Conservation (phyloP, 2,113 vertebrate genomes). For the Crotophaga sulcirostris region DNA sequence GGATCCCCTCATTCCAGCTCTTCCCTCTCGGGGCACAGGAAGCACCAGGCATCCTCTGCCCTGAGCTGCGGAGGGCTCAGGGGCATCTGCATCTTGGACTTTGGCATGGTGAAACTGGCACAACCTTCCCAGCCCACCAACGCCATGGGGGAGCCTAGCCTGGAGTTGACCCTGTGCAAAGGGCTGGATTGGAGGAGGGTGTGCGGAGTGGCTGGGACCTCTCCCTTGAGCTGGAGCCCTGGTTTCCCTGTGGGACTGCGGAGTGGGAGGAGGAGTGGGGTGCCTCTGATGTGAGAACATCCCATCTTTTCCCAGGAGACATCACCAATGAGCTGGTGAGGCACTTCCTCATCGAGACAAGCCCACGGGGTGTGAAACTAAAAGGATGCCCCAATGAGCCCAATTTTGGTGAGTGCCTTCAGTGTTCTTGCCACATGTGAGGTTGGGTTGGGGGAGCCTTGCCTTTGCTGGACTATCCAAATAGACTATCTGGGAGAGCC, state of each 20-base stretch:
- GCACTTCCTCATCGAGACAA: conserved; percentile 98
- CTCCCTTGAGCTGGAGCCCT: background rate
- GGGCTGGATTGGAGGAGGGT: background rate
- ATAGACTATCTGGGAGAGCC: background rate
- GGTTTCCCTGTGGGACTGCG: background rate
- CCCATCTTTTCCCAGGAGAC: conserved; percentile 78
- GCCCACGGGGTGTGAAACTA: conserved; percentile 94
- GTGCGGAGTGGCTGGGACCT: background rate
- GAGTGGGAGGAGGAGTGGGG: background rate
- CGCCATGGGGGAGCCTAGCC: background rate
- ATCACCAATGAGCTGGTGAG: conserved; percentile 91
- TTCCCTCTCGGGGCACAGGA: background rate
- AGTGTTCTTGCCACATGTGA: accelerated
- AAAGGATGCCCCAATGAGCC: conserved; percentile 98
- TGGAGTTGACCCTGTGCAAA: background rate
- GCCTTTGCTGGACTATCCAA: background rate
- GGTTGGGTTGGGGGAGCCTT: background rate
- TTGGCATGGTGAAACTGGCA: background rate
- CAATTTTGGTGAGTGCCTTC: conserved; percentile 84
- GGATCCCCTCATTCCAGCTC: background rate
- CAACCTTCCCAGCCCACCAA: background rate
- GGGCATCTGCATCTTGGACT: background rate
- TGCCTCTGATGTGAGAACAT: background rate
- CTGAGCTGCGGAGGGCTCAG: background rate
- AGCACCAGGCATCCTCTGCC: background rate